Evolutionary conservation across 2,113 vertebrate species (phyloP), one percentile per base, ranked within the genome.

Genomic region (Aspidoscelis tigris): DNA sequence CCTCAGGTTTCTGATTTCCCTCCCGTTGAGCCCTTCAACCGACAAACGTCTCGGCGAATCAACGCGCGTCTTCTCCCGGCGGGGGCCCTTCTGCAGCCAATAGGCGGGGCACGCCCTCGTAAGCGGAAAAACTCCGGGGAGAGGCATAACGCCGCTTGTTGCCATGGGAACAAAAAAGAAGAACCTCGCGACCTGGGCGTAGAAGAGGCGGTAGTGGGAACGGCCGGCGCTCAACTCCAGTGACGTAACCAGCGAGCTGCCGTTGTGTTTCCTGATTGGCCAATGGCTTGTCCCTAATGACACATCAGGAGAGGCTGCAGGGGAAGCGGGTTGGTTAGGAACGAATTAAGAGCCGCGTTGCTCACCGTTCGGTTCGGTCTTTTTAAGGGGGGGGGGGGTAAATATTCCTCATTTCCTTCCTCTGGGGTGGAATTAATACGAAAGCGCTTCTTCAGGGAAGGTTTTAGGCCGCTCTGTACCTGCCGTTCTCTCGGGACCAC

Each of bases 21-120:
- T 6, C 24, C 61, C 53, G 65, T 43, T 53, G 16, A 24, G 3
- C 12, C 44, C 69, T 43, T 1, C 33, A 2, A 1, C 55, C 0
- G 7, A n/a, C 10, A 3, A 73, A 2, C 6, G 11, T 0, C 2
- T 3, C 26, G 14, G 0, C 95, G 95, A 95, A 94, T 92, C 50
- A 5, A 26, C 0, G 41, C 22, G 2, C 39, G 0, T 3, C 71
- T 93, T 92, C 80, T 76, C 89, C 24, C 0, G 1, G 0, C 4
- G 0, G 0, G 2, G 11, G 24, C 6, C 1, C 7, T 11, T 0
- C 12, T 0, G 3, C 14, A 20, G 7, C 95, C 95, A 94, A 95
- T 91, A 1, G 16, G 24, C 0, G 58, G 1, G 9, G 3, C 44
- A 43, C 66, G 26, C 2, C 87, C 33, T 65, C 88, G 10, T 0